Evolutionary conservation across 2,888 invertebrate genomes (phyloP), one percentile per base, ranked within the genome.

Genomic region (Galeruca laticollis): DNA sequence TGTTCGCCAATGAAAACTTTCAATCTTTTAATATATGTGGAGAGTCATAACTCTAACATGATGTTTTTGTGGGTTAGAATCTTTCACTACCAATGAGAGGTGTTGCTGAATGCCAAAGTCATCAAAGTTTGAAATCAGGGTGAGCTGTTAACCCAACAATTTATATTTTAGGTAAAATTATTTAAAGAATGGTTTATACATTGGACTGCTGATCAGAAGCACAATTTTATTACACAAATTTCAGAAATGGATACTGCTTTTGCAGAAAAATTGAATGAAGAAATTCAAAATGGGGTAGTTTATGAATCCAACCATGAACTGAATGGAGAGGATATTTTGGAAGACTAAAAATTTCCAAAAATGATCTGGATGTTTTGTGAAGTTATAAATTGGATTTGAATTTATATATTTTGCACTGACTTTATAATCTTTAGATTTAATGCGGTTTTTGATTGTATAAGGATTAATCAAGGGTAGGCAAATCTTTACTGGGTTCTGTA

Each of bases 181-280:
- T 95, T 95, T 80, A 91, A 91, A 78, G 93, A 95, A 85, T 95
- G 95, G 95, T 92, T 91, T 79, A 89, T 90, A 15, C 90, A 91
- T 77, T 95, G 95, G 95, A 89, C 90, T 6, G 87, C 89, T 54
- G 92, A 92, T 73, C 92, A 94, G 73, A 92, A 91, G 80, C 90
- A 91, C 43, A 88, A 89, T 75, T 87, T 95, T 37, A 86, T 94
- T 43, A 88, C 89, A 67, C 90, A 91, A 73, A 89, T 94, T 31
- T 89, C 90, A 31, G 92, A 93, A 79, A 88, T 91, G 51, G 95
- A 95, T 82, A 82, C 91, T 0, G 89, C 88, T 68, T 94, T 94
- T 80, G 91, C 91, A 2, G 89, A 89, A 62, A 94, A 93, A 84
- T 84, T 92, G n/a, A 88, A 89, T 78, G 87, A 88, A 54, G 87